Conservation (phyloP, 2,113 vertebrate genomes). For the Antennarius striatus region DNA sequence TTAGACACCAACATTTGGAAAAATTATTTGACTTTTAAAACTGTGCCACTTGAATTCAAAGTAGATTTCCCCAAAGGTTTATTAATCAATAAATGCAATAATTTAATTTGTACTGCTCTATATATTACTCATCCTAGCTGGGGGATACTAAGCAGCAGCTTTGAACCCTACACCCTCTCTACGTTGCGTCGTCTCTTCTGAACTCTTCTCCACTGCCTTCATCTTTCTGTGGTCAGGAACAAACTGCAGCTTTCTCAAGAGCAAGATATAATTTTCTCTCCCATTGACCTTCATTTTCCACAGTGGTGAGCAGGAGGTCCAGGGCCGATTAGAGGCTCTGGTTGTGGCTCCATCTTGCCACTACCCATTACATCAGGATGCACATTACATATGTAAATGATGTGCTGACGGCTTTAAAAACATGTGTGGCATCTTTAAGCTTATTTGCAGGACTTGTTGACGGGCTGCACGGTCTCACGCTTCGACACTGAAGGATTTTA, state of each 20-base stretch:
- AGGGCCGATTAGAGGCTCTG: constrained; percentile 62
- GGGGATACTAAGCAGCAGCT: not conserved
- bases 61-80: no score
- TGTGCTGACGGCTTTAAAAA: not conserved
- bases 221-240: constrained; percentile 30
- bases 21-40: no score
- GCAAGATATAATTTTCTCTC: constrained; percentile 55
- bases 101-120: no score
- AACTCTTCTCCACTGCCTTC: not conserved
- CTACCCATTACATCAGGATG: constrained; percentile 40
- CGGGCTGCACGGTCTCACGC: not conserved
- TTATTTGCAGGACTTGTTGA: constrained; percentile 5
- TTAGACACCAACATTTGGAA: no score
- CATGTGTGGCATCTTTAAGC: not conserved
- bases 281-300: constrained; percentile 66
- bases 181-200: not conserved
- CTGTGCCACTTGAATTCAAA: no score
- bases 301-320: constrained; percentile 56
- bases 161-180: not conserved
- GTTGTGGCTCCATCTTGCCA: constrained; percentile 55
- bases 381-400: not conserved
- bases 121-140: no score
- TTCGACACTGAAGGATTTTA: not conserved
- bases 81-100: no score
- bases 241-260: constrained; percentile 48